phyloP scores from a whole-genome alignment of 1,140 invertebrate species.

The Probaryconus sp. region DNA sequence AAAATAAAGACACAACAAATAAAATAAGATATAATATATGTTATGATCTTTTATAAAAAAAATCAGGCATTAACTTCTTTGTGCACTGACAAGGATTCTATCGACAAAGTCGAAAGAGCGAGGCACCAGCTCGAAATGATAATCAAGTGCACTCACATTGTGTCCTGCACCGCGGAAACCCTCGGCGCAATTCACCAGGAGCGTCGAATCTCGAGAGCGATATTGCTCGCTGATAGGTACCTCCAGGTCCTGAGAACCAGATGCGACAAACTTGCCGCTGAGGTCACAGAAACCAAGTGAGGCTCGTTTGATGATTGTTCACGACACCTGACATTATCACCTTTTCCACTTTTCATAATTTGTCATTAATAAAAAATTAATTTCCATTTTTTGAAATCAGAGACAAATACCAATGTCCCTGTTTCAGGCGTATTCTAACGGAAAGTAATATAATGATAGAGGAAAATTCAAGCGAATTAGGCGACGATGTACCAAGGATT shows the following conservation, averaged over 20 bases:
- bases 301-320: conserved; percentile 15
- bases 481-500: conserved; percentile 71
- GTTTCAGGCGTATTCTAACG: conserved; percentile 73
- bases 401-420: too few species aligned
- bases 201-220: conserved; percentile 68
- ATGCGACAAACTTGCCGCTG: conserved; percentile 70
- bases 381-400: neutral
- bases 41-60: conserved; percentile 24
- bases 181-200: conserved; percentile 75
- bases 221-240: conserved; percentile 72
- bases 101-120: conserved; percentile 72
- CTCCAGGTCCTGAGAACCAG: conserved; percentile 68
- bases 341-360: neutral
- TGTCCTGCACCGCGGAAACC: conserved; percentile 73
- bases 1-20: neutral
- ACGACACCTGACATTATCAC: neutral
- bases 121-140: conserved; percentile 73
- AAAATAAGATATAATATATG: too few species aligned
- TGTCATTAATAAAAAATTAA: neutral
- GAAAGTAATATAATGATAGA: conserved; percentile 75
- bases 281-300: conserved; percentile 75
- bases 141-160: conserved; percentile 68
- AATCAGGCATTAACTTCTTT: conserved; percentile 71
- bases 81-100: conserved; percentile 73
- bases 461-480: conserved; percentile 69